A percentile compares a stretch with the other conserved stretches of the same genome.
Conservation (phyloP, 2,797 vertebrate genomes). For the Urosaurus nigricauda region DNA sequence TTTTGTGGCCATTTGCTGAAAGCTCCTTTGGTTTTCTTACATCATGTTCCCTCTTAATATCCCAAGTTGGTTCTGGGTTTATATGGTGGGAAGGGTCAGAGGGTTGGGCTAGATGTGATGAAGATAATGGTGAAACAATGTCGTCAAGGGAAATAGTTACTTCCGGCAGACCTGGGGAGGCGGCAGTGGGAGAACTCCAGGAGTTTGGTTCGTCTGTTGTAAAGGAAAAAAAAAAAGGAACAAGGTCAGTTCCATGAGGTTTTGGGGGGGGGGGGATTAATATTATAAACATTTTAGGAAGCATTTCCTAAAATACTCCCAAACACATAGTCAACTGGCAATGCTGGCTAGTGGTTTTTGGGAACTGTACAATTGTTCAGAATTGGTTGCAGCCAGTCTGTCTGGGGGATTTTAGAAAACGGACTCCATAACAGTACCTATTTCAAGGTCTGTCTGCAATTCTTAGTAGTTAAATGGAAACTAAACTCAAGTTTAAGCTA, state of each 20-base stretch:
- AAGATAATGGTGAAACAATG: slow-evolving; percentile 91
- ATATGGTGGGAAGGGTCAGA: slow-evolving; percentile 90
- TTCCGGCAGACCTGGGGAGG: slow-evolving; percentile 97
- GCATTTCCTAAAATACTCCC: no score
- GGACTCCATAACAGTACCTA: no score
- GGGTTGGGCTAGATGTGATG: slow-evolving; percentile 92
- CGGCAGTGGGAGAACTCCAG: slow-evolving; percentile 94
- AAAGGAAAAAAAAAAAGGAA: slow-evolving; percentile 53
- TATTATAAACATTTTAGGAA: background rate
- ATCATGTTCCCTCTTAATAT: slow-evolving; percentile 87
- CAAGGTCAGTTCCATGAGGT: fast-evolving
- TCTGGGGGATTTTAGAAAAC: no score
- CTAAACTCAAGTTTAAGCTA: background rate
- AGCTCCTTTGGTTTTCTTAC: slow-evolving; percentile 86
- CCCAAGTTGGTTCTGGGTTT: slow-evolving; percentile 89
- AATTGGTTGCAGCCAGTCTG: no score
- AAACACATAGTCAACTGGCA: no score
- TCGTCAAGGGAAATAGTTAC: slow-evolving; percentile 91
- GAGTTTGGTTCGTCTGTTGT: slow-evolving; percentile 92
- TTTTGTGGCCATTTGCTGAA: slow-evolving; percentile 84
- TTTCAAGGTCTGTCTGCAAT: background rate
- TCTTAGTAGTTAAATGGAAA: background rate
- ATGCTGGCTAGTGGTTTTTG: no score
- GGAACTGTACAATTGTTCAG: no score
- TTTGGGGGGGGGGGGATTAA: fast-evolving